phyloP scores from a whole-genome alignment of 2,113 vertebrate species.

The Notarius lentiginosus region DNA sequence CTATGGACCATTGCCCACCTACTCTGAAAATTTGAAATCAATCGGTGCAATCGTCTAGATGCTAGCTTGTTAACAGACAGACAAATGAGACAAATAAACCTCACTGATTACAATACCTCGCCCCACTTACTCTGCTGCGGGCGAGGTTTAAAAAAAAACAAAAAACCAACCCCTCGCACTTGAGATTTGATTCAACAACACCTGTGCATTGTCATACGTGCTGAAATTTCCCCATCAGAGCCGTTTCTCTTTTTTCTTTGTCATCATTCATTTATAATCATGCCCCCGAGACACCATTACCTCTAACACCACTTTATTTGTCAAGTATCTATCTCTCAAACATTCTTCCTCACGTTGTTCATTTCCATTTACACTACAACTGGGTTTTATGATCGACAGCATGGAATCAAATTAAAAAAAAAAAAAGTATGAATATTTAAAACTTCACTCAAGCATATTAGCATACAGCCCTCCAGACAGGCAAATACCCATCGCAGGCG shows the following conservation, averaged over 20 bases:
- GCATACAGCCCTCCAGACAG: conserved; percentile 43
- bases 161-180: neutral
- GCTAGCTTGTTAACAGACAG: too few species aligned
- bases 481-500: conserved; percentile 39
- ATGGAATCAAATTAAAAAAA: neutral
- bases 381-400: neutral
- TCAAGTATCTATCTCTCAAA: conserved; percentile 1
- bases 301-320: conserved; percentile 1
- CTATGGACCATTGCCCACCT: too few species aligned
- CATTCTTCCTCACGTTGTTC: neutral
- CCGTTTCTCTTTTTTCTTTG: neutral
- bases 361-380: neutral
- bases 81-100: too few species aligned
- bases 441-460: conserved; percentile 29
- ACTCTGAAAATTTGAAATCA: too few species aligned
- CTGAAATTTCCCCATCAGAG: too few species aligned
- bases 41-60: too few species aligned
- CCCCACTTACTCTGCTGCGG: too few species aligned
- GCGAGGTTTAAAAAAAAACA: neutral
- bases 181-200: neutral
- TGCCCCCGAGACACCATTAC: conserved; percentile 1
- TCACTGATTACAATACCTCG: too few species aligned
- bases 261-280: neutral
- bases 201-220: neutral
- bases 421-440: conserved; percentile 46